Evolutionary conservation across 1,140 invertebrate species (phyloP), one percentile per base, ranked within the genome.

Genomic region (Bactericera cockerelli): DNA sequence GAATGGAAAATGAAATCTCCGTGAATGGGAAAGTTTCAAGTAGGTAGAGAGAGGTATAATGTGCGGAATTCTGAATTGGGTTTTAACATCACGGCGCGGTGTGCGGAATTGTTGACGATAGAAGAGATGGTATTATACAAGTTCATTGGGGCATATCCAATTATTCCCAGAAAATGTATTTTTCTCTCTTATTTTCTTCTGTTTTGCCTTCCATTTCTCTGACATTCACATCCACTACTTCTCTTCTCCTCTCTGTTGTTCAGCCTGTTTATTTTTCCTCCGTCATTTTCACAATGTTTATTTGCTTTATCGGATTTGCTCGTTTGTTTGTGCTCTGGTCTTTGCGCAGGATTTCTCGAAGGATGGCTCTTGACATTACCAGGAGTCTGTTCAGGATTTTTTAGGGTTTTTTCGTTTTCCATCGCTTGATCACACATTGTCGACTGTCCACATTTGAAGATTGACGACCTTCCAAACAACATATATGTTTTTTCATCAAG

Each of bases 81-180:
- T 49, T 49, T 49, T 49, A 49, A 49, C 42, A 22, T 4, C 19
- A 49, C 22, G 22, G 42, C 13, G 13, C 4, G 4, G 28, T 13
- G 28, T 4, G 28, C 28, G 4, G n/a, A n/a, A n/a, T n/a, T n/a
- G n/a, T n/a, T n/a, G n/a, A n/a, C n/a, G n/a, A n/a, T n/a, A n/a
- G n/a, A n/a, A n/a, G n/a, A n/a, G n/a, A n/a, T n/a, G n/a, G 42
- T 49, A 49, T 49, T 49, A 49, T 49, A 49, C n/a, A 49, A 49
- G 22, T 16, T 49, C 42, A 49, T 49, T 49, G 42, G 42, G 42
- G 42, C 42, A n/a, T n/a, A 49, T 49, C 42, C 42, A 49, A 49
- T 49, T 49, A 49, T 49, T 4, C 42, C 42, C 42, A n/a, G 42
- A 22, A 22, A 49, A 49, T 49, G 22, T 49, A 49, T 49, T 49